phyloP scores from a whole-genome alignment of 2,797 vertebrate genomes.

The Lindbergichthys nudifrons region DNA sequence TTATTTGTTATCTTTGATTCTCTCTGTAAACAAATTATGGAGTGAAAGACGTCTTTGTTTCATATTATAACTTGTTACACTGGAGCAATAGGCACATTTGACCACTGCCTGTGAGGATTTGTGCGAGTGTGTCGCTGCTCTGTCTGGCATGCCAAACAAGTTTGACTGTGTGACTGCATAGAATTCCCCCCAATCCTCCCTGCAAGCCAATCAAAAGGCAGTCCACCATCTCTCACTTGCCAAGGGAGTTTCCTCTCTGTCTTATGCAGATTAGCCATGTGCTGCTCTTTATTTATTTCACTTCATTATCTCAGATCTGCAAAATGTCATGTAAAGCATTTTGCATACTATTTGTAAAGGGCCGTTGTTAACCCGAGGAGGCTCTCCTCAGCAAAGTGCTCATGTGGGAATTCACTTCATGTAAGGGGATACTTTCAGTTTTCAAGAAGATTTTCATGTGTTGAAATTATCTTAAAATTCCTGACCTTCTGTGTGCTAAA shows the following conservation, averaged over 20 bases:
- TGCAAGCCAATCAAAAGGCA: slow-evolving; percentile 88
- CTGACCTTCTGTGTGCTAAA: not conserved
- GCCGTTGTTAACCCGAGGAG: slow-evolving; percentile 45
- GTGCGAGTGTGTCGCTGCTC: slow-evolving; percentile 42
- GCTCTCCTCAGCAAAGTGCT: slow-evolving; percentile 25
- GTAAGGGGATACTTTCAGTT: slow-evolving; percentile 3
- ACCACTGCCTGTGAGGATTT: slow-evolving; percentile 28
- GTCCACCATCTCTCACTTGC: slow-evolving; percentile 91
- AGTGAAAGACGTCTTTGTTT: not conserved
- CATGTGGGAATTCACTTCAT: slow-evolving; percentile 28
- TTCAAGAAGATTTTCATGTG: slow-evolving; percentile 3
- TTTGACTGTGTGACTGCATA: slow-evolving; percentile 77
- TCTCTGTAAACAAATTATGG: slow-evolving; percentile 8
- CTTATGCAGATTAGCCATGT: slow-evolving; percentile 99
- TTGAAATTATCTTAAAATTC: slow-evolving; percentile 9
- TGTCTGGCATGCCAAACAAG: slow-evolving; percentile 69
- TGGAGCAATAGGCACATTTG: slow-evolving; percentile 21
- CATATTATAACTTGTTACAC: not conserved
- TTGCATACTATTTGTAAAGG: slow-evolving; percentile 72
- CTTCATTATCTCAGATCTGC: slow-evolving; percentile 82
- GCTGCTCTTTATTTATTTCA: slow-evolving; percentile 92
- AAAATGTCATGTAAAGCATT: slow-evolving; percentile 87
- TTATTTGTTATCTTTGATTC: slow-evolving; percentile 16
- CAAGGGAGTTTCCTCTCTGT: slow-evolving; percentile 92
- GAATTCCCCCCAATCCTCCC: slow-evolving; percentile 81